These are phyloP conservation scores for Montifringilla adamsi DNA, from an alignment of 2,113 vertebrate species.

Conservation along the genomic window DNA sequence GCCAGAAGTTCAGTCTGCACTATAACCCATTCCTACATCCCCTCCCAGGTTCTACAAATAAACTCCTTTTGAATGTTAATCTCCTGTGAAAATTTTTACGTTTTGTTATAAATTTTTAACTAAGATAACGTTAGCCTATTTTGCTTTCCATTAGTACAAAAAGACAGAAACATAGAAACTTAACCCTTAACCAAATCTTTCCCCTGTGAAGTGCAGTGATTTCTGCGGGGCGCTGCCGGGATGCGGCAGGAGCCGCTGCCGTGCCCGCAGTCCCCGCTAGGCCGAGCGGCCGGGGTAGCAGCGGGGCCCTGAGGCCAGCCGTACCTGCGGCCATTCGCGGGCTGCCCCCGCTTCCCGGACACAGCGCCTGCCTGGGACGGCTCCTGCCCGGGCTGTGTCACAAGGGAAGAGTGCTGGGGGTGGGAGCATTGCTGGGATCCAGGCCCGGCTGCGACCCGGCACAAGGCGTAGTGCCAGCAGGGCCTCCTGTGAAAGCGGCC, in stretches of 20 bases:
- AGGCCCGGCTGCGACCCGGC: fast-evolving
- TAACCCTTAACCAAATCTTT: not conserved
- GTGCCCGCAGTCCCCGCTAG: fast-evolving
- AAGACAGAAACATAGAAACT: not conserved
- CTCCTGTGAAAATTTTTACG: not conserved
- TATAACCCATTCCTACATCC: not conserved
- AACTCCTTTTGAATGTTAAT: not conserved
- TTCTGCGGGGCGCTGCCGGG: not conserved
- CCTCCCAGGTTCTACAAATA: not conserved
- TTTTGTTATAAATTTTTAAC: not conserved
- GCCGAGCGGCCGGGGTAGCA: not conserved
- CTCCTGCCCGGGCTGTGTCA: too few species aligned
- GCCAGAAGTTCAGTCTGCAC: not conserved
- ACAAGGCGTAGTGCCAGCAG: too few species aligned
- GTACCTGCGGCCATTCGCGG: too few species aligned
- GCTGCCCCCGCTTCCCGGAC: too few species aligned
- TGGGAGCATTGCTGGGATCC: fast-evolving
- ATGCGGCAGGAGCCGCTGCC: not conserved
- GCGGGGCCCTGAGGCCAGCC: too few species aligned
- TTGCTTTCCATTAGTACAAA: not conserved
- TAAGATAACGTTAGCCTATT: not conserved
- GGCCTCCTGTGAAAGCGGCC: fast-evolving
- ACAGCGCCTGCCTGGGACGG: too few species aligned
- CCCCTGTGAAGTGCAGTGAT: fast-evolving
- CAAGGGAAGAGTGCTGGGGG: too few species aligned